Evolutionary conservation across 1,140 invertebrate genomes (phyloP), one percentile per base, ranked within the genome.

Genomic region (Leptinotarsa lineolata): DNA sequence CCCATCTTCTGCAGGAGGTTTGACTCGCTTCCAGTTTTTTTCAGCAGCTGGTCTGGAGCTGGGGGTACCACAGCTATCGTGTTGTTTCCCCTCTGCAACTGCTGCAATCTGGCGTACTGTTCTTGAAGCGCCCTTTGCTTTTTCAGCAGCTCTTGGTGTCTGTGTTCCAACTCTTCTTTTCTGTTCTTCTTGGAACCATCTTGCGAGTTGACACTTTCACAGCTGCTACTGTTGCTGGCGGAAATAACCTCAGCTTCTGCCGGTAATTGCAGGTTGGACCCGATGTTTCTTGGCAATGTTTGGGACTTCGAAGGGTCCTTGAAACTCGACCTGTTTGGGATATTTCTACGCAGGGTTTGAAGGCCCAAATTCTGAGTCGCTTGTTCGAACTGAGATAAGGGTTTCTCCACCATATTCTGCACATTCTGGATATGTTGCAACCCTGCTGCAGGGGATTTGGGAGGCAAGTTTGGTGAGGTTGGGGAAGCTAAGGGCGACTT

Each of bases 11-110:
- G 91, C 20, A 95, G 84, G 4, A 96, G 85, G 83, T 96, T 96
- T 22, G 93, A 93, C 82, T 96, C 94, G 77, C 92, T 94, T n/a
- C 94, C 94, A 0, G 93, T 95, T 81, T 95, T 95, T 83, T 96
- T 95, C 5, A 95, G 84, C 70, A 89, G 88, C 75, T 89, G 88
- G 59, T 90, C 88, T 16, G 89, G 88, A 20, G 88, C 86, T 20
- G 89, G 88, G 65, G 90, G 89, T 45, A 87, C 83, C 12, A 87
- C 85, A 13, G 87, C 81, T 63, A 90, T 82, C 0, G 90, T 88
- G 2, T 91, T 89, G 13, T 91, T 90, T 59, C 91, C 91, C 60
- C 94, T 89, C 79, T 95, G 94, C 22, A 96, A 88, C 84, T 93
- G 92, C 79, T 96, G 95, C 46, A 96, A 83, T 13, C 94, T 87